Evolutionary conservation across 2,797 vertebrate genomes (phyloP).

Genomic region (Peromyscus melanophrys): DNA sequence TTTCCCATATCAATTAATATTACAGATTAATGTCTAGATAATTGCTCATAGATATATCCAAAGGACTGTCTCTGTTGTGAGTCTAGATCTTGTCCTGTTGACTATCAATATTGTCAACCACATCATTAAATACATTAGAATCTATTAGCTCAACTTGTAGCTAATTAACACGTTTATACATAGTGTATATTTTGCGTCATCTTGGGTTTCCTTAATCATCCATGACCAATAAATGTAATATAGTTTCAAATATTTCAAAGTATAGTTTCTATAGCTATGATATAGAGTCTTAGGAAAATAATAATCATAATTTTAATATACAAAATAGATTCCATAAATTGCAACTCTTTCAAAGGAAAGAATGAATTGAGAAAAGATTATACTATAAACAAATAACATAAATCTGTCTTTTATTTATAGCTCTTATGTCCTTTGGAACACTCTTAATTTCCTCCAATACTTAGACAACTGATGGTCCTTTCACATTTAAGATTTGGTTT

Average conservation of each 20-base stretch:
- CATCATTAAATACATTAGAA: not conserved
- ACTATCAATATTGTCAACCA: not conserved
- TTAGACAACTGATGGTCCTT: not conserved
- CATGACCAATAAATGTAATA: slow-evolving; percentile 95
- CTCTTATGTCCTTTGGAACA: not conserved
- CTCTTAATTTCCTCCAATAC: not conserved
- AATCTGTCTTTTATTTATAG: not conserved
- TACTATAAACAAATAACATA: not conserved
- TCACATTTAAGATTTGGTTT: not conserved
- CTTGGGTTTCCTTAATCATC: slow-evolving; percentile 95
- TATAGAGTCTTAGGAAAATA: not conserved
- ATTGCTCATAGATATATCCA: not conserved
- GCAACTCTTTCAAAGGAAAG: not conserved
- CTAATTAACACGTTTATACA: not conserved
- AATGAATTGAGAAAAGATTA: not conserved
- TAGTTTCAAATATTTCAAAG: slow-evolving; percentile 92
- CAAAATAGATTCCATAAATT: not conserved
- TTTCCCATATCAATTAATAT: not conserved
- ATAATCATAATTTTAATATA: not conserved
- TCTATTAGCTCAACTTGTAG: not conserved
- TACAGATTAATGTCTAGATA: not conserved
- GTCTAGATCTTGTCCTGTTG: not conserved
- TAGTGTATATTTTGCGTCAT: not conserved
- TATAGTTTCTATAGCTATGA: slow-evolving; percentile 88
- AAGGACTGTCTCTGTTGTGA: not conserved